Evolutionary conservation across 2,888 invertebrate species (phyloP).

Genomic region (Spisula subtruncata): DNA sequence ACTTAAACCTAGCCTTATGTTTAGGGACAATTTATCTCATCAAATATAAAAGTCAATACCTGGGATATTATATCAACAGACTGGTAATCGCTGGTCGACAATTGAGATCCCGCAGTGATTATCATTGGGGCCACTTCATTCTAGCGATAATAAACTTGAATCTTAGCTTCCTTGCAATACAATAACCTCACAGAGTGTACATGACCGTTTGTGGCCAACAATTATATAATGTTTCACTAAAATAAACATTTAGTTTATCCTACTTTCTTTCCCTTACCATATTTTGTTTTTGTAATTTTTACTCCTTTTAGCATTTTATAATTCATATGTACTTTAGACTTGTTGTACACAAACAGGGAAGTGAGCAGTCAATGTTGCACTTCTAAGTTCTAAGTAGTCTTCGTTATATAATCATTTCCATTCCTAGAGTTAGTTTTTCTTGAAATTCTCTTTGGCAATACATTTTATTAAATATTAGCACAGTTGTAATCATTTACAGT

Average conservation of each 20-base stretch:
- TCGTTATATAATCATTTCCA: too few species aligned
- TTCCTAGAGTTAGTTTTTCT: too few species aligned
- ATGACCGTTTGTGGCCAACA: not conserved
- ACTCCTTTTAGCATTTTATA: too few species aligned
- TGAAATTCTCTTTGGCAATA: too few species aligned
- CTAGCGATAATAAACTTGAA: not conserved
- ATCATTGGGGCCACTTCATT: not conserved
- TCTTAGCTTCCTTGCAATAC: not conserved
- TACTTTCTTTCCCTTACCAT: not conserved
- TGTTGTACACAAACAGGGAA: too few species aligned
- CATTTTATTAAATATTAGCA: too few species aligned
- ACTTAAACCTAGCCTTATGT: not conserved
- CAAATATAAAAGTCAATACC: slow-evolving; percentile 39
- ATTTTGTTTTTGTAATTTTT: too few species aligned
- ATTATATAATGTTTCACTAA: not conserved
- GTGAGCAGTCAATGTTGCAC: too few species aligned
- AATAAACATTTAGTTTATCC: not conserved
- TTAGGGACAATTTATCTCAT: slow-evolving; percentile 2
- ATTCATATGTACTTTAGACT: too few species aligned
- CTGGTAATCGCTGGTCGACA: not conserved
- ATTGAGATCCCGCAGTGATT: not conserved
- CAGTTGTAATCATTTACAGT: too few species aligned
- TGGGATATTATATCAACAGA: slow-evolving; percentile 31
- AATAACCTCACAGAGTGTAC: not conserved
- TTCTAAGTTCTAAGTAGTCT: too few species aligned